phyloP scores from a whole-genome alignment of 2,113 vertebrate species.

The Centropus bengalensis region DNA sequence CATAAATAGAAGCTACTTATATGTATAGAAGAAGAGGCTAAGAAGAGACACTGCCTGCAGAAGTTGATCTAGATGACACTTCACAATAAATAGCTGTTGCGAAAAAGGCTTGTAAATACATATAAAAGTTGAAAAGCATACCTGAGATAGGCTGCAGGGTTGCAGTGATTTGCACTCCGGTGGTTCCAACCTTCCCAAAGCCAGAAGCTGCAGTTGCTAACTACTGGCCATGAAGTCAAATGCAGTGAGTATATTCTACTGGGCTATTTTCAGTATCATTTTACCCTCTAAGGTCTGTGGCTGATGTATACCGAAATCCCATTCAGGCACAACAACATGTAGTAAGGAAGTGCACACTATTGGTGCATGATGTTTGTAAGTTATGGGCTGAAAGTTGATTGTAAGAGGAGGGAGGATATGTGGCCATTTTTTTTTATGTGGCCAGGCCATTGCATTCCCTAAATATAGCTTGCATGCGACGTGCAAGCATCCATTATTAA shows the following conservation, averaged over 20 bases:
- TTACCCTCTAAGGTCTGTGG: neutral
- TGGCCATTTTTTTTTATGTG: neutral
- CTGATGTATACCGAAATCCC: neutral
- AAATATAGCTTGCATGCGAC: neutral
- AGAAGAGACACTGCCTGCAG: neutral
- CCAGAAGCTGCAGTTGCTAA: neutral
- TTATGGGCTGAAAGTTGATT: neutral
- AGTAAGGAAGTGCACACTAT: neutral
- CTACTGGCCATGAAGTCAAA: neutral
- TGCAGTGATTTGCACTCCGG: neutral
- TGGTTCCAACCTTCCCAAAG: neutral
- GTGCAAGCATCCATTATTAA: neutral
- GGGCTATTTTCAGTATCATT: neutral
- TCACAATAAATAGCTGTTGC: neutral
- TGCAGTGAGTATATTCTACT: neutral
- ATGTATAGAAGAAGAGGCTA: neutral
- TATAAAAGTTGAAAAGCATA: neutral
- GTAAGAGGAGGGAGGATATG: neutral
- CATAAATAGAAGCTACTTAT: neutral
- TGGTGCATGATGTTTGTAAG: neutral
- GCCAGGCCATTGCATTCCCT: neutral
- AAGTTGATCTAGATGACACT: neutral
- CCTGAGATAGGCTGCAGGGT: rapidly evolving
- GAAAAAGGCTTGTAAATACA: neutral
- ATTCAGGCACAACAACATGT: rapidly evolving